These are phyloP conservation scores for Drosophila picticornis DNA, from an alignment of 2,888 invertebrate genomes.

Conservation along the genomic window DNA sequence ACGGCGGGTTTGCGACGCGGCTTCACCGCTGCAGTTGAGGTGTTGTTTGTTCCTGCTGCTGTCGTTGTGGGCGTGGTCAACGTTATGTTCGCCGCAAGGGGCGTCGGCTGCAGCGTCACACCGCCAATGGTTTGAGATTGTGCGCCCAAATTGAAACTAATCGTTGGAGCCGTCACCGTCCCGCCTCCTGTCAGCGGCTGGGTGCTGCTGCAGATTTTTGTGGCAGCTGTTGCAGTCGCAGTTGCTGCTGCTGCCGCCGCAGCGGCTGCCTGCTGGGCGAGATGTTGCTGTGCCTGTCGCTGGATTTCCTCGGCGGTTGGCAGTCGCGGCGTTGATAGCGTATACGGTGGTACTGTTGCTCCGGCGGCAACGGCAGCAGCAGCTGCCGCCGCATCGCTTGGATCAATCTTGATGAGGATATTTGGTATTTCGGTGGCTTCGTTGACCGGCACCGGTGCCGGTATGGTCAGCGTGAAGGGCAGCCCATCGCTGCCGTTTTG, in stretches of 20 bases:
- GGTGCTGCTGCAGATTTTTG: slow-evolving; percentile 35
- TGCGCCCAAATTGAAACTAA: slow-evolving; percentile 65
- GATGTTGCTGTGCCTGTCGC: slow-evolving; percentile 82
- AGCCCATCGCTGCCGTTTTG: slow-evolving; percentile 83
- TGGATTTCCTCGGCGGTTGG: slow-evolving; percentile 84
- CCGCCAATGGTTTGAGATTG: slow-evolving; percentile 57
- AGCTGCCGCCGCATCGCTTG: slow-evolving; percentile 71
- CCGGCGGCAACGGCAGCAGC: slow-evolving; percentile 47
- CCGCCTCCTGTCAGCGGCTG: slow-evolving; percentile 15
- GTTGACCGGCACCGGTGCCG: slow-evolving; percentile 71
- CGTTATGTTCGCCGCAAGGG: slow-evolving; percentile 54
- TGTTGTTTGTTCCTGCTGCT: slow-evolving; percentile 13
- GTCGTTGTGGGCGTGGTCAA: slow-evolving; percentile 45
- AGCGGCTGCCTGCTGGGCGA: slow-evolving; percentile 79
- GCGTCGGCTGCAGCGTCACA: slow-evolving; percentile 61
- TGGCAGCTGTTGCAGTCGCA: slow-evolving; percentile 59
- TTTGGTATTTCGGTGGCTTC: slow-evolving; percentile 81
- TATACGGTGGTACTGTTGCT: slow-evolving; percentile 82
- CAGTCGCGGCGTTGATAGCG: slow-evolving; percentile 85
- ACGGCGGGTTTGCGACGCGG: slow-evolving; percentile 84
- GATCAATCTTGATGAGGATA: slow-evolving; percentile 85
- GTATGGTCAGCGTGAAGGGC: slow-evolving; percentile 85
- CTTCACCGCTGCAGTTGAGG: slow-evolving; percentile 82
- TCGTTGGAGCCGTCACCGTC: slow-evolving; percentile 58
- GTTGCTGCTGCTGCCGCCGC: slow-evolving; percentile 74